Conservation (phyloP, 2,888 invertebrate species). For the Helobdella robusta region DNA sequence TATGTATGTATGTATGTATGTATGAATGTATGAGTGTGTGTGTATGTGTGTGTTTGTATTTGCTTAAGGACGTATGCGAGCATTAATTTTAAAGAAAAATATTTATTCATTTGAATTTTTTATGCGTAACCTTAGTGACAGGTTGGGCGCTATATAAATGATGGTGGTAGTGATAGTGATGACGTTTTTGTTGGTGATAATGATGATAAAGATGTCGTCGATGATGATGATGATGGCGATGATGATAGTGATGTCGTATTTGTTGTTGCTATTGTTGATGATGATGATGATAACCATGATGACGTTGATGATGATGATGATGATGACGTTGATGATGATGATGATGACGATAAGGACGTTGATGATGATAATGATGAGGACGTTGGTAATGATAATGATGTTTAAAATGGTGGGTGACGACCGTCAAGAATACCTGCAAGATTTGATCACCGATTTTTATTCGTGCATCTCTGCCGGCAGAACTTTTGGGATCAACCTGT, state of each 20-base stretch:
- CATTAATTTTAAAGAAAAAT: not conserved
- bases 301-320: too few relatives aligned
- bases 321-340: not conserved
- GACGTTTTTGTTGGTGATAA: too few relatives aligned
- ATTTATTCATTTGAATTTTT: not conserved
- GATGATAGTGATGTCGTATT: too few relatives aligned
- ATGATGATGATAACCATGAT: not conserved
- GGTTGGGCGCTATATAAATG: not conserved
- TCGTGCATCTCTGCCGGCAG: slow-evolving; percentile 49
- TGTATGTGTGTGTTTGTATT: not conserved
- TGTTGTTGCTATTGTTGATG: too few relatives aligned
- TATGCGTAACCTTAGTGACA: not conserved
- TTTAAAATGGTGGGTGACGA: too few relatives aligned
- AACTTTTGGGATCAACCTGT: slow-evolving; percentile 49
- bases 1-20: not conserved
- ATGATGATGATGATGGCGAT: too few relatives aligned
- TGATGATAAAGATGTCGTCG: too few relatives aligned
- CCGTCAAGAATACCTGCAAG: slow-evolving; percentile 46
- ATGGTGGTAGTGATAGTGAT: too few relatives aligned
- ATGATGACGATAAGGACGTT: not conserved
- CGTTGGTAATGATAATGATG: slow-evolving; percentile 15
- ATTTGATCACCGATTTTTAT: slow-evolving; percentile 52
- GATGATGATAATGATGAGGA: slow-evolving; percentile 24
- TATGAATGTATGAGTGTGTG: not conserved
- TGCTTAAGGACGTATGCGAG: not conserved